phyloP scores from a whole-genome alignment of 2,888 invertebrate species.

The Liposcelis brunnea region DNA sequence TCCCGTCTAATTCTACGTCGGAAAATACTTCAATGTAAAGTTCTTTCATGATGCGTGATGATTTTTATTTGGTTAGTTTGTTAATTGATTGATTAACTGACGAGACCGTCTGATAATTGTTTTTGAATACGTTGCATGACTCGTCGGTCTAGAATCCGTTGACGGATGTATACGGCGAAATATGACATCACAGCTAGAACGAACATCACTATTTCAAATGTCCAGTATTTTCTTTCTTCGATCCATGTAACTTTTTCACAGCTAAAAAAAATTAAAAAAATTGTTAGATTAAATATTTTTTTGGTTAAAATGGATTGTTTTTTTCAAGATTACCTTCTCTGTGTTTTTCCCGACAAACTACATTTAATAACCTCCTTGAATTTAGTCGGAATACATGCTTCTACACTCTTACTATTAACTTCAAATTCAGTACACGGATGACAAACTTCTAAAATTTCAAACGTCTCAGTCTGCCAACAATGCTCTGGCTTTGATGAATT shows the following conservation, averaged over 20 bases:
- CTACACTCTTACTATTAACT: constrained; percentile 62
- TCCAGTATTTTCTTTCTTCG: constrained; percentile 70
- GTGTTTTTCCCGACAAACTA: constrained; percentile 54
- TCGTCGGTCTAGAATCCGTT: constrained; percentile 45
- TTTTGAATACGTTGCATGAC: constrained; percentile 50
- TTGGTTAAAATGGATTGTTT: constrained; percentile 7
- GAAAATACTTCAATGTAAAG: constrained; percentile 23
- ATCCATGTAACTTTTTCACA: constrained; percentile 73
- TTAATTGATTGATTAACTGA: constrained; percentile 17
- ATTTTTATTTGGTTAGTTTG: background rate
- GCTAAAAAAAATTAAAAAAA: constrained; percentile 32
- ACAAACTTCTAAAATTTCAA: constrained; percentile 54
- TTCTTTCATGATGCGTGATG: constrained; percentile 19
- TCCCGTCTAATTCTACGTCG: constrained; percentile 16
- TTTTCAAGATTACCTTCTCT: constrained; percentile 40
- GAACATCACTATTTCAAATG: constrained; percentile 57
- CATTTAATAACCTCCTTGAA: constrained; percentile 70
- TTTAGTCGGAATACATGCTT: constrained; percentile 65
- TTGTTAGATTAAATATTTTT: constrained; percentile 1
- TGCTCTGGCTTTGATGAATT: constrained; percentile 38
- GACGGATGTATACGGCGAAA: constrained; percentile 42
- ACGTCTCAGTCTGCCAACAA: constrained; percentile 57
- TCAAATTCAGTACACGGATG: constrained; percentile 79
- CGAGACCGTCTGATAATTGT: constrained; percentile 48
- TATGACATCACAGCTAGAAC: constrained; percentile 45